Evolutionary conservation across 2,113 vertebrate genomes (phyloP).

Genomic region (Haliaeetus leucogaster): DNA sequence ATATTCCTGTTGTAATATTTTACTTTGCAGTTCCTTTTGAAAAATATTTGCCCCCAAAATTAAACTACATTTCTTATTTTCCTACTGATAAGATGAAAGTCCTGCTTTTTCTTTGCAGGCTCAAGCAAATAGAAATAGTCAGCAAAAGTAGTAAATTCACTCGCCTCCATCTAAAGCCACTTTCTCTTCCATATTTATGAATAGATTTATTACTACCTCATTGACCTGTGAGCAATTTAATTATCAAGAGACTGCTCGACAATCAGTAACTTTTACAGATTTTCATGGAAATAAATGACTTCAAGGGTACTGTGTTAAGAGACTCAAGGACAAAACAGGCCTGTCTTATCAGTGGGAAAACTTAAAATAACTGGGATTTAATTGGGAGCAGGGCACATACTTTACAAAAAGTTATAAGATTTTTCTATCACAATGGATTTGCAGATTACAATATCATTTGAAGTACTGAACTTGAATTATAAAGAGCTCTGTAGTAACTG

Average conservation of each 20-base stretch:
- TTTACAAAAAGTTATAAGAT: neutral
- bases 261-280: conserved; percentile 1
- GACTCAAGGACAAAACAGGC: neutral
- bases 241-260: neutral
- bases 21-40: neutral
- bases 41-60: neutral
- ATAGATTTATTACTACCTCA: neutral
- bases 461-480: neutral
- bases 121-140: neutral
- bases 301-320: neutral
- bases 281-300: neutral
- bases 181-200: neutral
- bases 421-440: neutral
- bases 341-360: neutral
- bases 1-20: neutral
- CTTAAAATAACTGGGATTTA: neutral
- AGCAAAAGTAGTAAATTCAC: neutral
- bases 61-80: neutral
- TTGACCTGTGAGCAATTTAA: conserved; percentile 18
- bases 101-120: neutral
- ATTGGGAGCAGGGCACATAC: accelerated
- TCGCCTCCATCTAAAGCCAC: neutral
- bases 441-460: neutral
- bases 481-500: neutral
- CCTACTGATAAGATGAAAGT: neutral